Evolutionary conservation across 2,113 vertebrate genomes (phyloP), one percentile per base, ranked within the genome.

Genomic region (Leucoraja erinaceus): DNA sequence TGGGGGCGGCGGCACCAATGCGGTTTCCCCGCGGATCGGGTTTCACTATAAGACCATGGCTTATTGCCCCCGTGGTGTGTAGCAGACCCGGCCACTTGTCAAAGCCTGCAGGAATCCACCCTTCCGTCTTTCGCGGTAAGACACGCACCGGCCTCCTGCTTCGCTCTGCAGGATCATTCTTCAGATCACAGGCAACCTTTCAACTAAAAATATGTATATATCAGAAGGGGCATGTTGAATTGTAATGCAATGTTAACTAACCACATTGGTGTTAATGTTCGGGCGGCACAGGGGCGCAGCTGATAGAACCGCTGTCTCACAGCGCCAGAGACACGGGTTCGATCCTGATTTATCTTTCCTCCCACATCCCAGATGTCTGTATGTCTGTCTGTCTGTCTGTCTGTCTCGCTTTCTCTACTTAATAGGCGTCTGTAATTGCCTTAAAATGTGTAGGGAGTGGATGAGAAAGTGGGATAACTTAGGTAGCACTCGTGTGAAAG

Each of bases 1-100:
- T n/a, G n/a, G 93, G 25, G 18, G 31, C 3, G 61, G 94, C 76
- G 28, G 94, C 96, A 94, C 98, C 98, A 98, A 98, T 98, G 94
- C 94, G 96, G 94, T 95, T 93, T 94, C 93, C 93, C 95, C 95
- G 94, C 66, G 93, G 96, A 97, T 98, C 97, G 93, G 95, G 95
- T 97, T 97, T 97, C 97, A 95, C 95, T 97, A 98, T 97, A 98
- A 97, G 96, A 97, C 88, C 95, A 95, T 96, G 96, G 94, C 94
- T 93, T 94, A 95, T 94, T 95, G 95, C 95, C 95, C 86, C 93
- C 93, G 95, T 94, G 83, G 81, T 75, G 94, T 94, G 94, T 68
- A 0, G 94, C 95, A 96, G 95, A 95, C 94, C 95, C 94, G 93
- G 93, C 96, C 94, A 95, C 96, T 94, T 22, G 93, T 95, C 94